A percentile compares a stretch with the other conserved stretches of the same genome.
phyloP scores from a whole-genome alignment of 2,888 invertebrate genomes.

The Drosophila pegasa region DNA sequence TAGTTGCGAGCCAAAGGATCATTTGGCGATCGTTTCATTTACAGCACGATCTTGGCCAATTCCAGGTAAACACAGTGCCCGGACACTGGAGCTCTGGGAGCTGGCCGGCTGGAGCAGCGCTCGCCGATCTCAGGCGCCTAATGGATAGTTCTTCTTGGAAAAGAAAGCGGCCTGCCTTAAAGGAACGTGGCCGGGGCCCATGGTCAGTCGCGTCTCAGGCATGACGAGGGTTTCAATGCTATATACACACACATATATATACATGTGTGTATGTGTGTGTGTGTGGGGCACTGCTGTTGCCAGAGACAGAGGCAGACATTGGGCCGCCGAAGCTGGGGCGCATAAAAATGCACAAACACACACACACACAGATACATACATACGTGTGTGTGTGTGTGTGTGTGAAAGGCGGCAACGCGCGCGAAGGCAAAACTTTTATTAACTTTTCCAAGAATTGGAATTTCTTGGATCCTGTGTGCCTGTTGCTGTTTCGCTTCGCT shows the following conservation, averaged over 20 bases:
- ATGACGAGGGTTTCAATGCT: constrained; percentile 18
- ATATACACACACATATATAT: too few species aligned
- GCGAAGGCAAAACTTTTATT: constrained; percentile 79
- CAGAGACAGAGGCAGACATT: constrained; percentile 65
- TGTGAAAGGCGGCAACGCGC: constrained; percentile 70
- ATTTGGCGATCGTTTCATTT: constrained; percentile 67
- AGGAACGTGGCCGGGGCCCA: constrained; percentile 69
- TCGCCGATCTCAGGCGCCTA: constrained; percentile 76
- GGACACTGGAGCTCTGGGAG: constrained; percentile 14
- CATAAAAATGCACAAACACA: constrained; percentile 65
- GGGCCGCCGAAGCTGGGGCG: constrained; percentile 75
- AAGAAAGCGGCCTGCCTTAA: constrained; percentile 79
- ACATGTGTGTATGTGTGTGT: neutral
- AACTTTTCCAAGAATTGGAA: constrained; percentile 80
- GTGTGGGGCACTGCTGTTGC: constrained; percentile 12
- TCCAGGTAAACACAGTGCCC: constrained; percentile 64
- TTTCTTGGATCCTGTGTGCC: constrained; percentile 79
- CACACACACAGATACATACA: constrained; percentile 12
- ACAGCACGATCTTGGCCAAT: constrained; percentile 68
- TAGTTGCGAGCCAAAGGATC: constrained; percentile 49
- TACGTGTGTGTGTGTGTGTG: constrained; percentile 11
- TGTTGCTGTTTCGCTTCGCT: constrained; percentile 71
- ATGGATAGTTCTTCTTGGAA: constrained; percentile 79
- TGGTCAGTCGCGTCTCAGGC: constrained; percentile 43
- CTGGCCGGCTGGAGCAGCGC: constrained; percentile 17